phyloP scores from a whole-genome alignment of 2,797 vertebrate species.

The Tamandua tetradactyla region DNA sequence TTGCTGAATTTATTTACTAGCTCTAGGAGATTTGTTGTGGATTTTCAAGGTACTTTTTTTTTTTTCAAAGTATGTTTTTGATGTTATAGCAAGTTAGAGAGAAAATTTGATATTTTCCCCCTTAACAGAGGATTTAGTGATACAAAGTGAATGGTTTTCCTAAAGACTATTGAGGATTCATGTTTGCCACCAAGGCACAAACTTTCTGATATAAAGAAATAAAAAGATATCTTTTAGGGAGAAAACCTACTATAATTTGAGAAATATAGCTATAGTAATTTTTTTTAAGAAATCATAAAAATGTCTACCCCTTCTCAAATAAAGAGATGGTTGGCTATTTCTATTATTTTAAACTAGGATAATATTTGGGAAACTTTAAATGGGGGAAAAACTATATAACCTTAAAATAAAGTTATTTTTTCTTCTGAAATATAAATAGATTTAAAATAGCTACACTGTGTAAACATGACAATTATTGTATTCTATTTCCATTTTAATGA shows the following conservation, averaged over 20 bases:
- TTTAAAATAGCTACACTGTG: slow-evolving; percentile 7
- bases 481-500: neutral
- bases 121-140: neutral
- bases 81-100: neutral
- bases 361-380: neutral
- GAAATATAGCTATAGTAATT: neutral
- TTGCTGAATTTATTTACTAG: too few relatives aligned
- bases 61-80: neutral
- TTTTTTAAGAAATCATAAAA: neutral
- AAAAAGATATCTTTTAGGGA: neutral
- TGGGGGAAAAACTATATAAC: neutral
- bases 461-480: neutral
- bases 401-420: slow-evolving; percentile 32
- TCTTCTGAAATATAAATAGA: neutral
- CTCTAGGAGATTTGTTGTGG: too few relatives aligned
- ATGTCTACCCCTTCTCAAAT: neutral
- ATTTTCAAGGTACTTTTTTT: neutral
- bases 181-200: neutral
- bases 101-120: neutral
- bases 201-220: neutral
- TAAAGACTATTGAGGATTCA: neutral
- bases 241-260: slow-evolving; percentile 1
- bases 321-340: neutral
- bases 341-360: slow-evolving; percentile 16
- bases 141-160: neutral